Evolutionary conservation across 2,888 invertebrate genomes (phyloP).

Genomic region (Thera britannica): DNA sequence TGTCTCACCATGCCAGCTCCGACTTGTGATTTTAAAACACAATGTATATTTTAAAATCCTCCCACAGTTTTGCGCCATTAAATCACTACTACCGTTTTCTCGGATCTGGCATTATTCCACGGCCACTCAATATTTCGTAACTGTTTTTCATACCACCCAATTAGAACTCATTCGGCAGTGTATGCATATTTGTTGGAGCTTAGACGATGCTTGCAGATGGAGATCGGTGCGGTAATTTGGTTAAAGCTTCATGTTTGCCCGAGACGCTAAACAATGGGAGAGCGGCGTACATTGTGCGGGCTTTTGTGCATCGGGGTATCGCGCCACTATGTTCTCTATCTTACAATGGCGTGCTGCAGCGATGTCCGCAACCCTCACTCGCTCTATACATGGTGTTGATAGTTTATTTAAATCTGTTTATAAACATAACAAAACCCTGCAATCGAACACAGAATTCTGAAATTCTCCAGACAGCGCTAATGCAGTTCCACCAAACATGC

Average conservation of each 20-base stretch:
- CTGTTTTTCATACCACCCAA: slow-evolving; percentile 34
- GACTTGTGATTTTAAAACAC: slow-evolving; percentile 42
- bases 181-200: slow-evolving; percentile 21
- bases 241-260: slow-evolving; percentile 65
- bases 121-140: slow-evolving; percentile 46
- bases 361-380: slow-evolving; percentile 18
- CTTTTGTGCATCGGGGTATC: slow-evolving; percentile 71
- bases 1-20: slow-evolving; percentile 30
- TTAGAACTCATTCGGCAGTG: slow-evolving; percentile 24
- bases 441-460: slow-evolving; percentile 18
- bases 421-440: slow-evolving; percentile 5
- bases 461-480: slow-evolving; percentile 24
- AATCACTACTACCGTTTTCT: slow-evolving; percentile 48
- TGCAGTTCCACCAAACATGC: slow-evolving; percentile 26
- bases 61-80: slow-evolving; percentile 47
- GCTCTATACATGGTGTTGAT: slow-evolving; percentile 6
- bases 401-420: slow-evolving; percentile 19
- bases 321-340: slow-evolving; percentile 60
- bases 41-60: slow-evolving; percentile 52
- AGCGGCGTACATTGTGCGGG: slow-evolving; percentile 69
- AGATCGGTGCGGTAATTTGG: slow-evolving; percentile 61
- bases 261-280: slow-evolving; percentile 73
- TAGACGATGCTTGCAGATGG: slow-evolving; percentile 39
- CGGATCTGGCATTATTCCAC: slow-evolving; percentile 54
- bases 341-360: slow-evolving; percentile 50